phyloP scores from a whole-genome alignment of 2,888 invertebrate genomes.

The Mythimna lalbum region DNA sequence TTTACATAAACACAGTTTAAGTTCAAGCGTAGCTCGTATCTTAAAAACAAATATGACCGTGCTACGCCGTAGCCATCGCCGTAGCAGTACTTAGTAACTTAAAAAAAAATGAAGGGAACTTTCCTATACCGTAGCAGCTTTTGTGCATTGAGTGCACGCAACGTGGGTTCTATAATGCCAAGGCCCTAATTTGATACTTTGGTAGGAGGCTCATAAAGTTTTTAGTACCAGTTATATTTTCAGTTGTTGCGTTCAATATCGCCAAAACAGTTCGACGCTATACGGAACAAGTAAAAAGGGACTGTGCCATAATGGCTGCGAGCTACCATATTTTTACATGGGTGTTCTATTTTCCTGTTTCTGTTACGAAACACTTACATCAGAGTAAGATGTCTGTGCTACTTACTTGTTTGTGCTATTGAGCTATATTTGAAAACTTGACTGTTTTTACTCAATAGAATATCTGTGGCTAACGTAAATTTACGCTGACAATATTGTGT shows the following conservation, averaged over 20 bases:
- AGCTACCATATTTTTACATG: conserved; percentile 25
- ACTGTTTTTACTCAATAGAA: conserved; percentile 19
- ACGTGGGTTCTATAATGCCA: not conserved
- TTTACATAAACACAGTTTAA: not conserved
- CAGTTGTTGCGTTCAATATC: conserved; percentile 13
- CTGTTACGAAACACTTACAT: conserved; percentile 34
- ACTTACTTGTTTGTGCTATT: conserved; percentile 27
- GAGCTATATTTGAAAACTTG: conserved; percentile 11
- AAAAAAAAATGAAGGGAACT: not conserved
- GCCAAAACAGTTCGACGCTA: conserved; percentile 7
- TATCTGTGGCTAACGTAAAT: not conserved
- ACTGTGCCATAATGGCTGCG: conserved; percentile 32
- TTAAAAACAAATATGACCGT: not conserved
- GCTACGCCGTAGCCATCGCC: conserved; percentile 17
- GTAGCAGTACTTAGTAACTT: conserved; percentile 8
- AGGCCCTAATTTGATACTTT: conserved; percentile 3
- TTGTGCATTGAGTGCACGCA: not conserved
- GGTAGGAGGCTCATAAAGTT: not conserved
- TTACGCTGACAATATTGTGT: too few relatives aligned
- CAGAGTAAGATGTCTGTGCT: conserved; percentile 12
- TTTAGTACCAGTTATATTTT: conserved; percentile 1
- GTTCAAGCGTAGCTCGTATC: conserved; percentile 1
- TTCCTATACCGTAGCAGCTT: conserved; percentile 23
- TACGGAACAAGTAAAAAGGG: conserved; percentile 18
- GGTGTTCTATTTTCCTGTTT: conserved; percentile 29